Percentiles rank a stretch among this genome's conserved stretches.
phyloP scores from a whole-genome alignment of 2,797 vertebrate genomes.

The Labroides dimidiatus region DNA sequence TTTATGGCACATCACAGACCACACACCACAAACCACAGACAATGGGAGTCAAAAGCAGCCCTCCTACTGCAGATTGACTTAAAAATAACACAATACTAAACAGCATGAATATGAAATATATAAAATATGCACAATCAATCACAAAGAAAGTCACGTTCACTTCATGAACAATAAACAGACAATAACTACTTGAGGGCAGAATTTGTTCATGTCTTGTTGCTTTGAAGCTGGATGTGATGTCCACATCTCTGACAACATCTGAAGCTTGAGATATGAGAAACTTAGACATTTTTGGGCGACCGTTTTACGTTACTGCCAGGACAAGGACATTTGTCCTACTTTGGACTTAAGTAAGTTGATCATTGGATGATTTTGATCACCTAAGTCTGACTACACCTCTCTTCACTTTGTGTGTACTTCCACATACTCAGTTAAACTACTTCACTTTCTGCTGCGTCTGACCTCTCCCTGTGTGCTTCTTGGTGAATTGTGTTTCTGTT shows the following conservation, averaged over 20 bases:
- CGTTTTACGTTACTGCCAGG: constrained; percentile 5
- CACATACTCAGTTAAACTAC: neutral
- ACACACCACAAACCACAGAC: neutral
- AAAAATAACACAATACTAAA: neutral
- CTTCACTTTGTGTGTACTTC: neutral
- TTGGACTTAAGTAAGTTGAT: neutral
- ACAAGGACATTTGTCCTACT: neutral
- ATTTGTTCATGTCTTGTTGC: neutral
- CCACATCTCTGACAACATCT: neutral
- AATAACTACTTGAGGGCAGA: constrained; percentile 3
- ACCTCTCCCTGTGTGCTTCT: constrained; percentile 30
- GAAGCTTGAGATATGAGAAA: neutral
- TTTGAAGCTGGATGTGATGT: neutral
- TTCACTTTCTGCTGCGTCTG: constrained; percentile 7
- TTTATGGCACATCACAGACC: neutral
- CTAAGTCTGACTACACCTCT: neutral
- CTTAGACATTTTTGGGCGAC: neutral
- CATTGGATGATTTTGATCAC: neutral
- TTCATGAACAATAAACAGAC: neutral
- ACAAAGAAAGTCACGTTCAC: neutral
- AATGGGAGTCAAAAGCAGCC: neutral
- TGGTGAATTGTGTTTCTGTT: constrained; percentile 64
- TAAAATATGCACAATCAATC: neutral
- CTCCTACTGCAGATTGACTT: neutral
- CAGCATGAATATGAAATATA: neutral